These are phyloP conservation scores for Pardosa pseudoannulata DNA, from an alignment of 2,888 invertebrate species.

Conservation along the genomic window DNA sequence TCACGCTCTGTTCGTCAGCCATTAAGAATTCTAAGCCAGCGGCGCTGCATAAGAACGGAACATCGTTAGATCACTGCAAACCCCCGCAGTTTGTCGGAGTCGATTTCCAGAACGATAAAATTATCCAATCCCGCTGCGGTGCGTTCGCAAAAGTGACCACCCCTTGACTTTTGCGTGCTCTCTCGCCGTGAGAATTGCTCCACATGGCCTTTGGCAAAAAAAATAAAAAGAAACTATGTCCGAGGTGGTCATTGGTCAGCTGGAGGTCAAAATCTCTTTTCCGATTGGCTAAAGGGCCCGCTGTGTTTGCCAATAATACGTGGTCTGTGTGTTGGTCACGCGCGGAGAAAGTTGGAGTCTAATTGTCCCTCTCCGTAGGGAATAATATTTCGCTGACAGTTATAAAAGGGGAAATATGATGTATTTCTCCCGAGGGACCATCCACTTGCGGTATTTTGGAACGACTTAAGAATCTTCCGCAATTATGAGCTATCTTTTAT, in stretches of 20 bases:
- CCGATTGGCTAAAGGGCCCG: conserved; percentile 28
- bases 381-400: background rate
- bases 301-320: conserved; percentile 42
- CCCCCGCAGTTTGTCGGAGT: conserved; percentile 46
- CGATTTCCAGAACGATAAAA: conserved; percentile 40
- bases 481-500: no score
- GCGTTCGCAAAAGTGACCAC: conserved; percentile 30
- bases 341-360: background rate
- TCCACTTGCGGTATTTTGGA: background rate
- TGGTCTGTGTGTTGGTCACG: conserved; percentile 38
- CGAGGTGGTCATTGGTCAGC: conserved; percentile 37
- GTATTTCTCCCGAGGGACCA: background rate
- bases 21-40: background rate
- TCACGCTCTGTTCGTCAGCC: background rate
- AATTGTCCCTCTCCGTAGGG: conserved; percentile 30
- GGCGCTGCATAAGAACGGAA: background rate
- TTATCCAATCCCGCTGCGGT: conserved; percentile 55
- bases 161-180: conserved; percentile 33
- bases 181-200: conserved; percentile 17
- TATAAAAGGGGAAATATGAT: conserved; percentile 10
- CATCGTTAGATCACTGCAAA: conserved; percentile 50
- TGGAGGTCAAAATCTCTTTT: background rate
- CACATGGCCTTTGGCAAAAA: conserved; percentile 14
- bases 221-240: background rate
- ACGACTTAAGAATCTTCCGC: no score